Base-by-base conservation (phyloP, 2,113 vertebrate genomes). In the Elanus axillaris region DNA sequence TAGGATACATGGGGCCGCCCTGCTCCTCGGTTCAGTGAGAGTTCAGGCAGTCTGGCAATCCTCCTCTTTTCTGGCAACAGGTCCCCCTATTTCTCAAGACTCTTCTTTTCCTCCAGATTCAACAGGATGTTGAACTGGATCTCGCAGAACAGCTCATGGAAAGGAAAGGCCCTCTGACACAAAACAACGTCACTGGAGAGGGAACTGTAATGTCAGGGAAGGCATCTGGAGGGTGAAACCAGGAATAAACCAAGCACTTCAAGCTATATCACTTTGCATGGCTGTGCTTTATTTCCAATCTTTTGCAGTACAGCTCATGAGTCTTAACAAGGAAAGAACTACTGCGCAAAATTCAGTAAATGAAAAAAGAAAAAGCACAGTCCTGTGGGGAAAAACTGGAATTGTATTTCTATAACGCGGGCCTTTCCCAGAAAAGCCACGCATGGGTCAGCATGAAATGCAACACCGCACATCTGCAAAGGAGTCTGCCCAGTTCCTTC, bases 21-120 rank as follows among this genome's bases (percentile, higher is more conserved):
- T 67, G 11, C 32, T 95, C 53, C 63, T 90, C 2, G 34, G 97
- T 97, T 96, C 94, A 97, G 89, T 69, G 88, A 96, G 72, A 97
- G 97, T 96, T 97, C 96, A 97, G 88, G 84, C 88, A 34, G 60
- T 90, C 84, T 97, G 94, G 67, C 96, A 93, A 31, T 11, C 73
- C 34, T 56, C 34, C 72, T 53, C 32, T 53, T 81, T 88, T 80
- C 94, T 96, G 93, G 97, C 93, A 94, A 40, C 22, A 3, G 3
- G 0, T 66, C 63, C 64, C 50, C n/a, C 16, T 92, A 4, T 96
- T 95, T 93, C 90, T 96, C 88, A 95, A 95, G 83, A 77, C 14
- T 38, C 34, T 67, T 95, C 31, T 78, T 85, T 79, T 86, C 47
- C 68, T 90, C 91, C 92, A 95, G 55, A 43, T 94, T 84, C 77